Conservation (phyloP, 2,113 vertebrate species). For the Xerus inauris region DNA sequence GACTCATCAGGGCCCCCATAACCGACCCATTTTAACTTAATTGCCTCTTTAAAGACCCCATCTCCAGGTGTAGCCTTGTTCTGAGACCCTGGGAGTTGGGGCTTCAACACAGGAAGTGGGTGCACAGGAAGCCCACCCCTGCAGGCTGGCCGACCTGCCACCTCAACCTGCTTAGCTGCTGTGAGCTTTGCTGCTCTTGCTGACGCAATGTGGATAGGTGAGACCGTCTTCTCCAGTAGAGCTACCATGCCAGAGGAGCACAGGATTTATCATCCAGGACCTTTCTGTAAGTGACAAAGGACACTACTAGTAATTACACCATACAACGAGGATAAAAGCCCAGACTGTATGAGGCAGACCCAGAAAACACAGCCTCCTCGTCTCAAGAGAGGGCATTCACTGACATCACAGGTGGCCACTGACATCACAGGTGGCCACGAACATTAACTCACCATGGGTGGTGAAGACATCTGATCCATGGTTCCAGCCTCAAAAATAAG, state of each 20-base stretch:
- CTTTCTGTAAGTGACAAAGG: not conserved
- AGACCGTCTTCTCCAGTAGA: not conserved
- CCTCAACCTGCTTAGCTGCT: not conserved
- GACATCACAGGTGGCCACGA: accelerated
- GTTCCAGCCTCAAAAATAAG: not conserved
- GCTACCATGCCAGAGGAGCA: not conserved
- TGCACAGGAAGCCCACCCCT: not conserved
- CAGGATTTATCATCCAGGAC: not conserved
- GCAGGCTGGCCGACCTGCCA: not conserved
- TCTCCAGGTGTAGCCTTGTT: not conserved
- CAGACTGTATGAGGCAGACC: not conserved
- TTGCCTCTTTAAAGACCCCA: not conserved
- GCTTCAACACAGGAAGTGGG: not conserved
- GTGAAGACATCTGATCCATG: not conserved
- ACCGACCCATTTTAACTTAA: not conserved
- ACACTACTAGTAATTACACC: not conserved
- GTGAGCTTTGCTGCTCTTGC: not conserved
- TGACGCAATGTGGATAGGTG: not conserved
- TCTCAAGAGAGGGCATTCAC: not conserved
- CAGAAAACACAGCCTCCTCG: not conserved
- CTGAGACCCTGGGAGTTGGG: not conserved
- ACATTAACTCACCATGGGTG: not conserved
- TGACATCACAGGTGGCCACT: not conserved
- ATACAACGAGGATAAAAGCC: accelerated
- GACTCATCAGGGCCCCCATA: not conserved